These are phyloP conservation scores for Manis pentadactyla DNA, from an alignment of 2,797 vertebrate species.

Conservation along the genomic window DNA sequence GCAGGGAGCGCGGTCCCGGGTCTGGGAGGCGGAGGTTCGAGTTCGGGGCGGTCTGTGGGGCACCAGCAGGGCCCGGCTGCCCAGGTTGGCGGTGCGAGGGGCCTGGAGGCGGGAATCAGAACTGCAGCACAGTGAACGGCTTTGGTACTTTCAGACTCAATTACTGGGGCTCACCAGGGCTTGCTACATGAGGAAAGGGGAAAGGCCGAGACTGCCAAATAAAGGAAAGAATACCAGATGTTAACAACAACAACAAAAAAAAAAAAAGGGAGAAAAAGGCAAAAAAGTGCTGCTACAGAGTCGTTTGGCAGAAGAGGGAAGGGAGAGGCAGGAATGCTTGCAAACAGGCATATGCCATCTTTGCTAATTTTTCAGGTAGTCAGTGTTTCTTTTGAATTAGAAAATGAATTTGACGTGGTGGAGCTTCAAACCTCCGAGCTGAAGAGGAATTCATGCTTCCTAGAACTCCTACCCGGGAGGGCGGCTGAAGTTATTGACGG, in stretches of 20 bases:
- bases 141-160: constrained; percentile 78
- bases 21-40: neutral
- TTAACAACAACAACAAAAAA: constrained; percentile 61
- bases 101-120: constrained; percentile 71
- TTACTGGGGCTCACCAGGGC: constrained; percentile 68
- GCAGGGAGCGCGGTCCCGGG: neutral
- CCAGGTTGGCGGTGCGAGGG: neutral
- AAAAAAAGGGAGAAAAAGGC: neutral
- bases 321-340: constrained; percentile 25
- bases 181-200: constrained; percentile 66
- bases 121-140: constrained; percentile 9
- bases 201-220: constrained; percentile 80
- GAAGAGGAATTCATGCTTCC: neutral
- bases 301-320: constrained; percentile 75
- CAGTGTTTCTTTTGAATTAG: constrained; percentile 55
- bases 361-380: constrained; percentile 75
- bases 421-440: constrained; percentile 36
- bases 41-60: neutral
- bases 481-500: constrained; percentile 11
- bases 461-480: neutral
- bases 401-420: constrained; percentile 70
- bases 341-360: constrained; percentile 69
- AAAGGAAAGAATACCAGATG: constrained; percentile 84
- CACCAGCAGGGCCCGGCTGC: neutral
- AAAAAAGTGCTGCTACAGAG: constrained; percentile 75